Evolutionary conservation across 2,797 vertebrate species (phyloP).

Genomic region (Decapterus maruadsi): DNA sequence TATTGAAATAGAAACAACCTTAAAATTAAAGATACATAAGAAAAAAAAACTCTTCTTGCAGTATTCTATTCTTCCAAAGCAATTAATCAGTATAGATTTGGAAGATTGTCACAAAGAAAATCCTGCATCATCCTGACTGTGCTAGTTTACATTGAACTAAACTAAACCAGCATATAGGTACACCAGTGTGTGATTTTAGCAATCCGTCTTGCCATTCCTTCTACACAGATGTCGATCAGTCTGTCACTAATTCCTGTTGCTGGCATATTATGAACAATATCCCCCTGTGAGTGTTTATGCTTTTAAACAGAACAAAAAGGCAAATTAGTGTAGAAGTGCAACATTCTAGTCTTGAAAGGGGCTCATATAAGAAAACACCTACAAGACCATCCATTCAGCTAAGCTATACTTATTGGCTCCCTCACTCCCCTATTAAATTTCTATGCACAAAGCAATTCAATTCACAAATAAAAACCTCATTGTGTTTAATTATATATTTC

Average conservation of each 20-base stretch:
- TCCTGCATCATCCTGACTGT: neutral
- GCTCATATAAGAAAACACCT: constrained; percentile 37
- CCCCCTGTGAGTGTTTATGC: neutral
- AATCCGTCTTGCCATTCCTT: neutral
- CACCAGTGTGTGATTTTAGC: neutral
- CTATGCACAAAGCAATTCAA: constrained; percentile 63
- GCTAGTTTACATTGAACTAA: neutral
- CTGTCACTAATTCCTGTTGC: too few relatives aligned
- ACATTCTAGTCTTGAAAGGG: neutral
- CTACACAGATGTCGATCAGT: too few relatives aligned
- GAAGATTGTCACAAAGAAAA: neutral
- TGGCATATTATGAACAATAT: too few relatives aligned
- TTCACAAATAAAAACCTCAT: constrained; percentile 86
- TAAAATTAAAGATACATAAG: too few relatives aligned
- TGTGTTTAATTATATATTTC: constrained; percentile 82
- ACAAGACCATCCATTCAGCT: constrained; percentile 49
- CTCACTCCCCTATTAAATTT: constrained; percentile 64
- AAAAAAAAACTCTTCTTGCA: too few relatives aligned
- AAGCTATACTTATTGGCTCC: constrained; percentile 51
- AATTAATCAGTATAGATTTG: too few relatives aligned
- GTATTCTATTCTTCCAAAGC: too few relatives aligned
- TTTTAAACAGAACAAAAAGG: too few relatives aligned
- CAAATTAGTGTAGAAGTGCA: neutral
- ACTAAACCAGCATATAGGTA: neutral
- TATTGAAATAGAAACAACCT: too few relatives aligned